Evolutionary conservation across 2,797 vertebrate genomes (phyloP), one percentile per base, ranked within the genome.

Genomic region (Triplophysa bombifrons): DNA sequence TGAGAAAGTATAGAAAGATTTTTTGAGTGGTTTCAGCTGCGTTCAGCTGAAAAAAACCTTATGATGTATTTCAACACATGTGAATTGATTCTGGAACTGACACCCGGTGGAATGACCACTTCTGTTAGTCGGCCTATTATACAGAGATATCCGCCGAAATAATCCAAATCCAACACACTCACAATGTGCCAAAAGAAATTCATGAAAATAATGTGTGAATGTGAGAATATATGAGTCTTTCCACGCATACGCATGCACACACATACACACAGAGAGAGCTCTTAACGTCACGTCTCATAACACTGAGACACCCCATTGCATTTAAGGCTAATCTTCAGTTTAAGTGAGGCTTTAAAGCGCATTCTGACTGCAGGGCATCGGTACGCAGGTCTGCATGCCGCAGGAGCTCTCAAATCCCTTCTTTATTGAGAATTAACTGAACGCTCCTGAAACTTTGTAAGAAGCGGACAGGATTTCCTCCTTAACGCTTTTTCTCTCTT

Each of bases 401-500:
- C 30, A 55, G 55, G 67, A 30, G 50, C n/a, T 17, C 11, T 64
- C 16, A 72, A 69, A 72, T 83, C 64, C 51, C 20, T 14, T 61
- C 34, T 74, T 85, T 78, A 80, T 34, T 63, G 58, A 71, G 76
- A 78, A 78, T 78, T 64, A 78, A 46, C 27, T 64, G 46, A 63
- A 78, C 48, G 70, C 46, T 61, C 25, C 30, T 30, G 58, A 20
- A 71, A 41, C 46, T 41, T 78, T 70, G 76, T 69, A 58, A 78
- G 14, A 70, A 46, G 69, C 22, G 30, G 27, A 25, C 76, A 51
- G 56, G 25, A 60, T 69, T 69, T 71, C 61, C 46, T 63, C 58
- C 67, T 64, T 10, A 63, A 63, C 5, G 16, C 27, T 22, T 41
- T 71, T 70, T 63, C 46, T 53, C 27, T n/a, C 56, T 61, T 34